Percentiles rank a stretch among this genome's conserved stretches.
phyloP scores from a whole-genome alignment of 2,797 vertebrate species.

The Phrynocephalus vlangalii region DNA sequence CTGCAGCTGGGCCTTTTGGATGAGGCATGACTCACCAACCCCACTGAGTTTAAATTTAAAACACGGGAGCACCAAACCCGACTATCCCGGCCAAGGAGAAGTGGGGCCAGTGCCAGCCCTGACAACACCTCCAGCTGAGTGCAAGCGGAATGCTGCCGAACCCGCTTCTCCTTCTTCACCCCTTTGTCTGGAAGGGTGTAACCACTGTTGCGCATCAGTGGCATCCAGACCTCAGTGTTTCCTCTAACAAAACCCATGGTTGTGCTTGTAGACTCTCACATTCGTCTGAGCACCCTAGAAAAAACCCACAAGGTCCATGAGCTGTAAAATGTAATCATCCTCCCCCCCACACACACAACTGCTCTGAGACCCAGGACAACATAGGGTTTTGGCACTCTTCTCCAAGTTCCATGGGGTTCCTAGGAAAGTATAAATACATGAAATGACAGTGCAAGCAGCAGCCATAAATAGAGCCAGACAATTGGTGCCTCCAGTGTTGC shows the following conservation, averaged over 20 bases:
- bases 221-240: neutral
- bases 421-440: no score
- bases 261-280: neutral
- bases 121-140: neutral
- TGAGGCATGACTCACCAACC: constrained; percentile 2
- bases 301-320: no score
- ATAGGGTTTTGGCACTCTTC: no score
- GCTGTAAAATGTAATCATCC: no score
- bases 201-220: neutral
- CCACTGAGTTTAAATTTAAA: constrained; percentile 25
- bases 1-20: neutral
- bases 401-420: no score
- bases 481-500: no score
- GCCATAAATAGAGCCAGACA: no score
- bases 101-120: neutral
- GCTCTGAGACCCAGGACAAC: no score
- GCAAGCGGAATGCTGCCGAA: neutral
- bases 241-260: neutral
- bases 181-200: neutral
- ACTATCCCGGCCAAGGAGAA: neutral
- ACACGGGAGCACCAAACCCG: neutral
- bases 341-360: no score
- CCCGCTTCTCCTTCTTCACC: constrained; percentile 3
- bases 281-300: neutral
- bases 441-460: no score